phyloP scores from a whole-genome alignment of 2,888 invertebrate species.

The Microdon myrmicae region DNA sequence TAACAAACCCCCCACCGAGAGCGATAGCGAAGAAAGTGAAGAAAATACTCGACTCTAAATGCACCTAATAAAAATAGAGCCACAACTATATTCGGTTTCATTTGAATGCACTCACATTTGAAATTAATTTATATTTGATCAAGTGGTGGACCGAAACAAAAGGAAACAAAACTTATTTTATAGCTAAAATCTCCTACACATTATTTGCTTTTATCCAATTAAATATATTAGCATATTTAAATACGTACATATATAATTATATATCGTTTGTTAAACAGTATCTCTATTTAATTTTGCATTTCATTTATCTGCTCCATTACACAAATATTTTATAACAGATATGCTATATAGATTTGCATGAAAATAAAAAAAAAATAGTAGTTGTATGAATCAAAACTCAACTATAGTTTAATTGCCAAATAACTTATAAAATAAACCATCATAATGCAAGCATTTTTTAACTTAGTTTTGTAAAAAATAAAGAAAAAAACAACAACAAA shows the following conservation, averaged over 20 bases:
- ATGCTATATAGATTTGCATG: conserved; percentile 36
- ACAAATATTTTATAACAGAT: conserved; percentile 36
- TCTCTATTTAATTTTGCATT: conserved; percentile 22
- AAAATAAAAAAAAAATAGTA: conserved; percentile 26
- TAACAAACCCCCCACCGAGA: conserved; percentile 45
- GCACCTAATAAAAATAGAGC: conserved; percentile 15
- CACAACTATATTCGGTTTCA: too few species aligned
- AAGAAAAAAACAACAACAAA: conserved; percentile 6
- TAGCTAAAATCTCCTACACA: conserved; percentile 12
- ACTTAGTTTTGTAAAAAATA: conserved; percentile 11
- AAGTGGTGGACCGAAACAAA: conserved; percentile 4
- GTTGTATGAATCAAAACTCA: conserved; percentile 14
- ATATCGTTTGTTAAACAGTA: too few species aligned
- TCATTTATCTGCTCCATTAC: conserved; percentile 26
- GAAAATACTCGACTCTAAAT: conserved; percentile 63
- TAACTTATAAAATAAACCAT: conserved; percentile 20
- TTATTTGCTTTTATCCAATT: conserved; percentile 4
- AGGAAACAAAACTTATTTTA: conserved; percentile 4
- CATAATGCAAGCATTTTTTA: conserved; percentile 23
- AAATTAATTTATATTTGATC: not conserved
- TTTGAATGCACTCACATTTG: conserved; percentile 13
- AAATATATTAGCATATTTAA: conserved; percentile 1
- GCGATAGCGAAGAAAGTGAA: conserved; percentile 63
- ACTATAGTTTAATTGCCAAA: conserved; percentile 26
- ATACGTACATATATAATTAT: too few species aligned